Evolutionary conservation across 1,140 invertebrate genomes (phyloP).

Genomic region (Pogonognathellus flavescens): DNA sequence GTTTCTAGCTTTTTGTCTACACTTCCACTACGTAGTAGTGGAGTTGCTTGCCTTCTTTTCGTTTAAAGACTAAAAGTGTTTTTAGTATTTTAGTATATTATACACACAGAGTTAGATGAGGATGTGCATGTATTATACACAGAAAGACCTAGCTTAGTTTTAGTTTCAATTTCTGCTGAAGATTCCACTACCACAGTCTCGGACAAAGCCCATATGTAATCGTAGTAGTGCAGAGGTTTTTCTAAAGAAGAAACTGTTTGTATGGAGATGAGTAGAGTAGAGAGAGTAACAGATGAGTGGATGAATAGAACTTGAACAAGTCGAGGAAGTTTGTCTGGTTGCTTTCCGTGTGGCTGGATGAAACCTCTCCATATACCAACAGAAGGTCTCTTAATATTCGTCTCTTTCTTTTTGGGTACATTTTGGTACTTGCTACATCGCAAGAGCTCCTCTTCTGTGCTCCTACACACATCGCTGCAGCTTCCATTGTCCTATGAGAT

Average conservation of each 20-base stretch:
- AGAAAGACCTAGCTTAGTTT: too few species aligned
- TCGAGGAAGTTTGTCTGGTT: neutral
- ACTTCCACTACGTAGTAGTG: neutral
- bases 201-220: neutral
- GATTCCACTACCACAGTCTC: neutral
- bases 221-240: neutral
- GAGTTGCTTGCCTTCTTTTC: too few species aligned
- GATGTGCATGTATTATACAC: too few species aligned
- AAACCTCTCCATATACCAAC: too few species aligned
- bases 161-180: neutral
- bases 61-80: neutral
- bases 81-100: neutral
- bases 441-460: too few species aligned
- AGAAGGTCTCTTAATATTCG: too few species aligned
- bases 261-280: neutral
- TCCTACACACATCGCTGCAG: too few species aligned
- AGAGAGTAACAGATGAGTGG: neutral
- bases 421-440: too few species aligned
- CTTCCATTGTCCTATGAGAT: too few species aligned
- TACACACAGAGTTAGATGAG: too few species aligned
- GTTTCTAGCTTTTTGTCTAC: neutral
- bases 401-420: too few species aligned
- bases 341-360: too few species aligned
- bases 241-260: constrained; percentile 6
- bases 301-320: neutral